Conservation (phyloP, 2,888 invertebrate species). For the Amphipoea oculea region DNA sequence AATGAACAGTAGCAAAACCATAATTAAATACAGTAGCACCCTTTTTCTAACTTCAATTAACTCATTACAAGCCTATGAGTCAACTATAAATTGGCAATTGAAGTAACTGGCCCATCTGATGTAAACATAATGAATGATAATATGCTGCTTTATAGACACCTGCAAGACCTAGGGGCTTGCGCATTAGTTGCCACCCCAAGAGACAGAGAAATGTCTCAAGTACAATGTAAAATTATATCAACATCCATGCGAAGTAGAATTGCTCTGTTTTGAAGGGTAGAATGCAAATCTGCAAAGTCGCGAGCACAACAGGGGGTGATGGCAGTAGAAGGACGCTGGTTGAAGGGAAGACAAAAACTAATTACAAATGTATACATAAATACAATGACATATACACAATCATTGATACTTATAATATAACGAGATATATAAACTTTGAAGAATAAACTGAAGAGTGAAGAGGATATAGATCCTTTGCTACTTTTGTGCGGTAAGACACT, state of each 20-base stretch:
- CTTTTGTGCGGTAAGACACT: not conserved
- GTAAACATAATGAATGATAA: not conserved
- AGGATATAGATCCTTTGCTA: not conserved
- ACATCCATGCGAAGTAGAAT: not conserved
- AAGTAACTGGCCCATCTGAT: not conserved
- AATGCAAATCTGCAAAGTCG: not conserved
- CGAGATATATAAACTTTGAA: not conserved
- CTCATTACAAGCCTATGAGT: not conserved
- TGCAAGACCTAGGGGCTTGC: not conserved
- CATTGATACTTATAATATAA: not conserved
- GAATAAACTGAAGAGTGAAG: not conserved
- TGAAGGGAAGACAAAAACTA: not conserved
- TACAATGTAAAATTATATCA: not conserved
- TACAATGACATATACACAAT: not conserved
- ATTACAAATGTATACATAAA: not conserved
- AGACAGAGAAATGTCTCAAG: not conserved
- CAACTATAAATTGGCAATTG: too few relatives aligned
- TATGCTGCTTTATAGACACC: not conserved
- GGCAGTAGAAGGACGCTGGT: too few relatives aligned
- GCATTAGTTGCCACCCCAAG: too few relatives aligned
- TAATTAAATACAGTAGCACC: not conserved
- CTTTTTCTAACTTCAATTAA: constrained; percentile 3
- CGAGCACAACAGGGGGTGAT: not conserved
- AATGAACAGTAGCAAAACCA: not conserved
- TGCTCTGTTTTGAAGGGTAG: not conserved